These are phyloP conservation scores for Miichthys miiuy DNA, from an alignment of 2,797 vertebrate genomes.

Conservation along the genomic window DNA sequence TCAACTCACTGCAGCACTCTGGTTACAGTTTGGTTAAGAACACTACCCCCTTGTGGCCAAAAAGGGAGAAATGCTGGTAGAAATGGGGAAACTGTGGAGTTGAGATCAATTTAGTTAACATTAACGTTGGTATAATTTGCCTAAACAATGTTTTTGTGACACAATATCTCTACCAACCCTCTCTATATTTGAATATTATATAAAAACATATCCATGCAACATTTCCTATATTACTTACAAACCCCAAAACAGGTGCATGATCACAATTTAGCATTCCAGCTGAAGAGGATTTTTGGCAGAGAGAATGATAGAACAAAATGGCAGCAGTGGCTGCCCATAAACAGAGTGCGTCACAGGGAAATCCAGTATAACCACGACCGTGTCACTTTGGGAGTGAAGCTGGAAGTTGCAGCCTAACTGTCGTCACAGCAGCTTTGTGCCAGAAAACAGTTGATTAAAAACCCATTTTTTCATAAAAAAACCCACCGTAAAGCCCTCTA, in stretches of 20 bases:
- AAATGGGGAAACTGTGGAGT: neutral
- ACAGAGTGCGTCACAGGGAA: conserved; percentile 8
- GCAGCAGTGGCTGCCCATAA: conserved; percentile 2
- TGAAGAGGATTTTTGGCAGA: conserved; percentile 2
- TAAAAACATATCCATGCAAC: neutral
- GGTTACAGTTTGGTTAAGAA: conserved; percentile 37
- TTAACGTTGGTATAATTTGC: neutral
- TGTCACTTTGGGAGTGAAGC: conserved; percentile 10
- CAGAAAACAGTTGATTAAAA: conserved; percentile 17
- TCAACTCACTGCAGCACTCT: conserved; percentile 22
- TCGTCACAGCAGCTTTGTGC: conserved; percentile 1
- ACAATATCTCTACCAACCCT: neutral
- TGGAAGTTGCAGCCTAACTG: conserved; percentile 10
- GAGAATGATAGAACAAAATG: conserved; percentile 2
- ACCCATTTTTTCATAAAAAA: neutral
- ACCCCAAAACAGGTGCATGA: neutral
- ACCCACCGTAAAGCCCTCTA: neutral
- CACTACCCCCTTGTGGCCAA: conserved; percentile 80
- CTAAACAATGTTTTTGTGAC: conserved; percentile 5
- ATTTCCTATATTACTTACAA: neutral
- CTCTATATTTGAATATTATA: neutral
- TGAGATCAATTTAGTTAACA: neutral
- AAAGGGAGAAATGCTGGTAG: conserved; percentile 25
- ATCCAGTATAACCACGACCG: conserved; percentile 13
- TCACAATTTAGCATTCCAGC: neutral